phyloP scores from a whole-genome alignment of 2,888 invertebrate genomes.

The Plebejus argus region DNA sequence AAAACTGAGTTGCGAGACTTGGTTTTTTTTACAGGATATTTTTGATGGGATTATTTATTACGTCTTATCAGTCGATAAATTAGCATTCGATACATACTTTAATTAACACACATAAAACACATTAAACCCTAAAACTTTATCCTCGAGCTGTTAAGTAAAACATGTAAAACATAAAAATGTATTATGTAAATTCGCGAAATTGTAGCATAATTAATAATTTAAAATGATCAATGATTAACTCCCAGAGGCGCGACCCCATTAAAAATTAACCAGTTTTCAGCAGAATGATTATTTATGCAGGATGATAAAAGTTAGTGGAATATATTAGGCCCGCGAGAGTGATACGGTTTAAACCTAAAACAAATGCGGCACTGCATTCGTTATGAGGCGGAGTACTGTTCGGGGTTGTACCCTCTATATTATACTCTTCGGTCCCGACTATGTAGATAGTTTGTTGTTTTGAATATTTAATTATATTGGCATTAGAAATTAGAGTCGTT shows the following conservation, averaged over 20 bases:
- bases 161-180: neutral
- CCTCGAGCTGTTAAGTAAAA: neutral
- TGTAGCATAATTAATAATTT: constrained; percentile 1
- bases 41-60: too few relatives aligned
- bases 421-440: neutral
- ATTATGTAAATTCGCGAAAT: neutral
- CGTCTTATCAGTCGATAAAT: too few relatives aligned
- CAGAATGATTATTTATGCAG: constrained; percentile 22
- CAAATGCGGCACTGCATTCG: constrained; percentile 22
- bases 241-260: constrained; percentile 10
- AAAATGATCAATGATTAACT: constrained; percentile 14
- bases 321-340: constrained; percentile 27
- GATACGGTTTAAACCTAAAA: constrained; percentile 28
- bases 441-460: neutral
- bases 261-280: constrained; percentile 11
- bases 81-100: too few relatives aligned
- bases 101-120: neutral
- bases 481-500: neutral
- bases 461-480: neutral
- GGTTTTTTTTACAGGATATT: too few relatives aligned
- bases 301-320: constrained; percentile 25
- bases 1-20: too few relatives aligned
- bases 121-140: neutral
- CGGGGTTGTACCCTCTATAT: neutral
- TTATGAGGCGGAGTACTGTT: constrained; percentile 24